Conservation (phyloP, 1,140 invertebrate genomes). For the Oryctes rhinoceros region DNA sequence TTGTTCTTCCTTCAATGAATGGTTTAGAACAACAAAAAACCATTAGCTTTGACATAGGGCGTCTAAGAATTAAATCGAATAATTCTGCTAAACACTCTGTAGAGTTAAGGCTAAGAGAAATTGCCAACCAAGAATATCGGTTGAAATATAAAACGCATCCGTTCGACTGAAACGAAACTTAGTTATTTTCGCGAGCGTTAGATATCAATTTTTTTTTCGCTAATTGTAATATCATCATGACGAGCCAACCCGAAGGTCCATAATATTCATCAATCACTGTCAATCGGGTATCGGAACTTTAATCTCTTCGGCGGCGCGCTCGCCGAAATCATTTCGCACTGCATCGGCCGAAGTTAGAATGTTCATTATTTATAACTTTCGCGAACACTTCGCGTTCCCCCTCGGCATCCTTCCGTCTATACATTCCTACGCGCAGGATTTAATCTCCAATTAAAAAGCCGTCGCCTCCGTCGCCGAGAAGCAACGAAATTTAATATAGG, state of each 20-base stretch:
- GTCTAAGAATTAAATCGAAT: too few relatives aligned
- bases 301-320: neutral
- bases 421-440: neutral
- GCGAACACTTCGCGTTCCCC: neutral
- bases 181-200: neutral
- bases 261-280: slow-evolving; percentile 15
- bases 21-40: too few relatives aligned
- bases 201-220: neutral
- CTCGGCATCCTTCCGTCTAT: neutral
- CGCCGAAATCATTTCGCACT: neutral
- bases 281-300: neutral
- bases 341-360: neutral
- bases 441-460: slow-evolving; percentile 15
- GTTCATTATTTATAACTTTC: neutral
- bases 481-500: slow-evolving; percentile 2
- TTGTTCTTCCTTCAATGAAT: too few relatives aligned
- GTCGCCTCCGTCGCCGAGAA: neutral
- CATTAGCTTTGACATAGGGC: too few relatives aligned
- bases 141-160: neutral
- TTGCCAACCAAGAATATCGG: too few relatives aligned
- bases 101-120: too few relatives aligned
- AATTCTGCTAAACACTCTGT: too few relatives aligned
- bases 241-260: neutral
- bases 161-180: neutral
- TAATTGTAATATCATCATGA: slow-evolving; percentile 15